phyloP scores from a whole-genome alignment of 2,888 invertebrate genomes.

The Eupithecia dodoneata region DNA sequence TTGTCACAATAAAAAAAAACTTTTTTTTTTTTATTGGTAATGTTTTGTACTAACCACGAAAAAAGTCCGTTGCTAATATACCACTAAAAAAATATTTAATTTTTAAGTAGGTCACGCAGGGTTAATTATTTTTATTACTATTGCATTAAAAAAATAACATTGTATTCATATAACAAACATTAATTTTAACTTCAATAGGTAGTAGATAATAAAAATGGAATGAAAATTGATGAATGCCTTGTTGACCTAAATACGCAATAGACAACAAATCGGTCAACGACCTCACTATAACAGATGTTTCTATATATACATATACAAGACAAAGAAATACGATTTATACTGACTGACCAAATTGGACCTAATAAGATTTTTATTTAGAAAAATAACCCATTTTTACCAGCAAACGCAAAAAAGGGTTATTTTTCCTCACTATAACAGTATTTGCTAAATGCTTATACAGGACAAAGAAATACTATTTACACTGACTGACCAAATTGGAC shows the following conservation, averaged over 20 bases:
- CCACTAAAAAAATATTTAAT: neutral
- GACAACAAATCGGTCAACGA: constrained; percentile 18
- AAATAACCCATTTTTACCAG: no score
- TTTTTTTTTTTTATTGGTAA: neutral
- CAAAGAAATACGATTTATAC: neutral
- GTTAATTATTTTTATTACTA: neutral
- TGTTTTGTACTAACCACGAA: neutral
- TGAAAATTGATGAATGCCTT: constrained; percentile 13
- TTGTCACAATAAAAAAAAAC: neutral
- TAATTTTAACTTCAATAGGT: neutral
- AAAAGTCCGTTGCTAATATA: neutral
- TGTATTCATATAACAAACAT: neutral
- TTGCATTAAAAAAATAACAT: neutral
- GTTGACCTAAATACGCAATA: constrained; percentile 22
- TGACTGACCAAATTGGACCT: no score
- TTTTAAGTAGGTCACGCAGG: neutral
- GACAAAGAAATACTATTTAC: neutral
- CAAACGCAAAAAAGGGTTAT: no score
- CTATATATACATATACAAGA: neutral
- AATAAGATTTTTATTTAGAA: no score
- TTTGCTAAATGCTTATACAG: neutral
- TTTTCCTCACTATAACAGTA: constrained; percentile 14
- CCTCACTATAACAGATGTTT: constrained; percentile 15
- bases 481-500: neutral
- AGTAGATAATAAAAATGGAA: constrained; percentile 1